Evolutionary conservation across 2,113 vertebrate genomes (phyloP).

Genomic region (Xenus cinereus): DNA sequence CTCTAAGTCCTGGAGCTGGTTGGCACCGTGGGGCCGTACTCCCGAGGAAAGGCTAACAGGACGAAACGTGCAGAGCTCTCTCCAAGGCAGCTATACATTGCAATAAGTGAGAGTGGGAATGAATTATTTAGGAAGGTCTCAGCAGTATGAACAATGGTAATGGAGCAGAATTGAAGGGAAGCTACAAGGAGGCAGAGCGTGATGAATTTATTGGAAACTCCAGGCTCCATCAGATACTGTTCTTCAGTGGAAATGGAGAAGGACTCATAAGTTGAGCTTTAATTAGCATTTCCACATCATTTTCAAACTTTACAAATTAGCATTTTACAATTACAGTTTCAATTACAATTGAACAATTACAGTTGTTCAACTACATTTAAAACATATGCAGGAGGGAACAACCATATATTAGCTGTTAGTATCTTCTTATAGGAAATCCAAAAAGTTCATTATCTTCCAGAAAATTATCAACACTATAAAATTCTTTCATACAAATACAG

Average conservation of each 20-base stretch:
- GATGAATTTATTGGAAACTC: background rate
- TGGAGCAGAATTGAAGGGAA: background rate
- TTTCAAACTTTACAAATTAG: background rate
- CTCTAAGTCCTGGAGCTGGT: background rate
- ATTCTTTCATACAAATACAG: background rate
- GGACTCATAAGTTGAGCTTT: background rate
- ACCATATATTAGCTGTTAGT: background rate
- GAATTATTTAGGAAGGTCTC: background rate
- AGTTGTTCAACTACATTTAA: background rate
- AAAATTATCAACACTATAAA: background rate
- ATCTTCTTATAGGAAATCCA: background rate
- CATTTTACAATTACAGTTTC: background rate
- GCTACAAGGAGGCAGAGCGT: background rate
- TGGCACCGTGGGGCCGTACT: fast-evolving
- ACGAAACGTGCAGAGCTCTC: background rate
- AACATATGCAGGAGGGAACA: background rate
- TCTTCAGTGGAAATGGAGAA: background rate
- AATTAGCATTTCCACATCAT: background rate
- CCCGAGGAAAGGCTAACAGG: background rate
- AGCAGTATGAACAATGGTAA: background rate
- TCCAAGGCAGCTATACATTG: background rate
- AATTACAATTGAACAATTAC: background rate
- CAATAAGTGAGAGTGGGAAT: background rate
- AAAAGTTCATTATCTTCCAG: background rate
- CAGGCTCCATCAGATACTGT: background rate